These are phyloP conservation scores for Steinernema hermaphroditum DNA, from an alignment of 2,888 invertebrate genomes.

Conservation along the genomic window DNA sequence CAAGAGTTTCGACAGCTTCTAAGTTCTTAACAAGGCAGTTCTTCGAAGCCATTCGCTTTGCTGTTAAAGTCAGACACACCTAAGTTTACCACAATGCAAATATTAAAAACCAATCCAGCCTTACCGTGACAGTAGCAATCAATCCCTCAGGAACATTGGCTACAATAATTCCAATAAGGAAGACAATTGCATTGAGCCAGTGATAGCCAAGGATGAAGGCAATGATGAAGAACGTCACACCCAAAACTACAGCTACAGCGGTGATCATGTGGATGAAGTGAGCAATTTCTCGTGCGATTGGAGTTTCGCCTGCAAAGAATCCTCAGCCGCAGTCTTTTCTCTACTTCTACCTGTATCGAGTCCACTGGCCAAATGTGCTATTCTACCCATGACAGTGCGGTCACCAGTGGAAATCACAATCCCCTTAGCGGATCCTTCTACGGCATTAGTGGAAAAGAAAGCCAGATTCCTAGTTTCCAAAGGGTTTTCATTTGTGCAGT, in stretches of 20 bases:
- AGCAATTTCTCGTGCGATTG: conserved; percentile 96
- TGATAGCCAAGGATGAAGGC: conserved; percentile 93
- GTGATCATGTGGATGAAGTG: conserved; percentile 71
- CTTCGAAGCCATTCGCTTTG: conserved; percentile 96
- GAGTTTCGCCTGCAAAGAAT: conserved; percentile 75
- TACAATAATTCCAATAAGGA: conserved; percentile 97
- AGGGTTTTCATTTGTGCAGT: conserved; percentile 70
- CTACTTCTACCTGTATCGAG: conserved; percentile 77
- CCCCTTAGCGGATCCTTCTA: conserved; percentile 71
- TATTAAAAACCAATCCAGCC: too few relatives aligned
- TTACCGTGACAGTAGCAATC: conserved; percentile 92
- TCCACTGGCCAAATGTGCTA: conserved; percentile 77
- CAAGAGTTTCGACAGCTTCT: conserved; percentile 80
- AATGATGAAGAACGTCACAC: conserved; percentile 92
- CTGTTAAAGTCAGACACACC: conserved; percentile 94
- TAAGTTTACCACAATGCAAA: too few relatives aligned
- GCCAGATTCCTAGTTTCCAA: conserved; percentile 70
- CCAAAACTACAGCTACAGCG: conserved; percentile 66
- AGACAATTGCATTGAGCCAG: conserved; percentile 92
- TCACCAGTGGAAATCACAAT: conserved; percentile 75
- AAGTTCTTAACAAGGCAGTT: conserved; percentile 81
- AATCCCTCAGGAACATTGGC: conserved; percentile 99
- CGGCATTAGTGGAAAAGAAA: conserved; percentile 71
- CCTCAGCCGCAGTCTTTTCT: neutral
- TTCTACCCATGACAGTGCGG: conserved; percentile 75